Evolutionary conservation across 2,888 invertebrate species (phyloP), one percentile per base, ranked within the genome.

Genomic region (Volucella inanis): DNA sequence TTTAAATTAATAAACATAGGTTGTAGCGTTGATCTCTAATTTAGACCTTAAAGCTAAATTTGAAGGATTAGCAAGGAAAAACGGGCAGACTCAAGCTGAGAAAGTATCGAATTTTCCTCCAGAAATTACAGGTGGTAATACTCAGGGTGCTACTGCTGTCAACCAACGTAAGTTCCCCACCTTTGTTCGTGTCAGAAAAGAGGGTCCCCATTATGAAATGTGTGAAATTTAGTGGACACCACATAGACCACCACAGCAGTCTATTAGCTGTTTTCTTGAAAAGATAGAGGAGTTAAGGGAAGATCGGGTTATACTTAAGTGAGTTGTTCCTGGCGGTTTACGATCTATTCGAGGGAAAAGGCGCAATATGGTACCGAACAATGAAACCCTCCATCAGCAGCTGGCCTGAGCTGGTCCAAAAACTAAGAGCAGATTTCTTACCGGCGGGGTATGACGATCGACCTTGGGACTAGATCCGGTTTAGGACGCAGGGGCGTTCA

Each of bases 281-380:
- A 61, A 52, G 18, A 52, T 72, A 12, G 22, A 14, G 38, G 67
- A 67, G 3, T n/a, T 67, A 15, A 31, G 50, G 1, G 50, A 43
- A 2, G 71, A 49, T 1, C 2, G 31, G 15, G 50, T 1, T 22
- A n/a, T 22, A 11, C 11, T 2, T 1, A 65, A 11, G 54, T 6
- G 15, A 64, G 3, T 39, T 64, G 4, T 64, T 64, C 8, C 31
- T 8, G 11, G 11, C 65, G 15, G 55, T 47, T 2, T 43, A 55
- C n/a, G 68, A 68, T 15, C 22, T 76, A n/a, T 3, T 76, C 68
- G 15, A 31, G 15, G 12, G 76, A 59, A 8, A 15, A 38, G 0
- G 59, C 1, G 49, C 59, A 6, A 22, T 76, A 8, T 76, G 76
- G 76, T 61, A 49, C 15, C n/a, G 76, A 4, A 67, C 76, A 15